Evolutionary conservation across 2,113 vertebrate genomes (phyloP).

Genomic region (Galbula dea): DNA sequence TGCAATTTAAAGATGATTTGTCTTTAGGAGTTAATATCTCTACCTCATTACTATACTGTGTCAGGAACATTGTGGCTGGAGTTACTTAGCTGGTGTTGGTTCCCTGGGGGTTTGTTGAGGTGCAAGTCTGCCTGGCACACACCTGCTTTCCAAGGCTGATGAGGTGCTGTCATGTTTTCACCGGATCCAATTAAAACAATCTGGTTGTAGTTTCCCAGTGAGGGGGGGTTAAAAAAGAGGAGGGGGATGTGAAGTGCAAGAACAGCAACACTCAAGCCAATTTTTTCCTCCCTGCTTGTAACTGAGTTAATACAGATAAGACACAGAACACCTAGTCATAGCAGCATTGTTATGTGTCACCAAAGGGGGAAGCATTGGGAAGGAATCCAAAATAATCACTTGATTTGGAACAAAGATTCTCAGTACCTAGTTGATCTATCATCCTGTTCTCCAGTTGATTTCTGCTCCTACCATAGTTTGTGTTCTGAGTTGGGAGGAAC

Average conservation of each 20-base stretch:
- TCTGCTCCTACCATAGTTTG: neutral
- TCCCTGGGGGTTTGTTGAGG: constrained; percentile 23
- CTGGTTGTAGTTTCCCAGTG: constrained; percentile 39
- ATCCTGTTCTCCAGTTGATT: neutral
- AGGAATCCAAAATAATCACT: neutral
- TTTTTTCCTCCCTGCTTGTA: neutral
- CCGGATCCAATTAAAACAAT: constrained; percentile 48
- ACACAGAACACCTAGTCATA: neutral
- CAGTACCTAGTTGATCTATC: neutral
- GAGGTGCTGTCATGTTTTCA: constrained; percentile 47
- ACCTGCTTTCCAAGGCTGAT: constrained; percentile 69
- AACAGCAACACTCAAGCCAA: neutral
- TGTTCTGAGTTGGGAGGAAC: neutral
- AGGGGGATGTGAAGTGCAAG: neutral
- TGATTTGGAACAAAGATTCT: neutral
- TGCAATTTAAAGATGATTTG: neutral
- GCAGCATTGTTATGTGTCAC: neutral
- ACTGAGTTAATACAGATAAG: neutral
- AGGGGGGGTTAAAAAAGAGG: neutral
- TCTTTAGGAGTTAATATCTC: neutral
- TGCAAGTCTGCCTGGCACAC: neutral
- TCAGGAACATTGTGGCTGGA: neutral
- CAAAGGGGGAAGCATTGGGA: neutral
- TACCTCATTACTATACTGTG: neutral
- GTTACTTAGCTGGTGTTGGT: constrained; percentile 29